Base-by-base conservation (phyloP, 2,888 invertebrate species). In the Lingula anatina region DNA sequence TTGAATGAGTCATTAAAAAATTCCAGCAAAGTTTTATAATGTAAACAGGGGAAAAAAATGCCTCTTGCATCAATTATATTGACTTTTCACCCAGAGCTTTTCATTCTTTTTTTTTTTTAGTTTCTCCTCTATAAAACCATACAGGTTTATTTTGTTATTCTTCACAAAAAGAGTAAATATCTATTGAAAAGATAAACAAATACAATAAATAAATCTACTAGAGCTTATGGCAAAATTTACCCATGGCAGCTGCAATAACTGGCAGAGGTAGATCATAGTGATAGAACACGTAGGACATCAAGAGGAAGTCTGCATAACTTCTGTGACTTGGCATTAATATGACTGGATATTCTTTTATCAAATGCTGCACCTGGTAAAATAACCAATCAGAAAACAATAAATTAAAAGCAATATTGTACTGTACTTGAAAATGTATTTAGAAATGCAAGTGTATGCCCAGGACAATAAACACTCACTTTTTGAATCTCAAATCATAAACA, bases 211-310 rank as follows among this genome's bases (percentile, higher is more conserved):
- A n/a, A n/a, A n/a, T n/a, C n/a, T n/a, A n/a, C n/a, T n/a, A n/a
- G n/a, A n/a, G n/a, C n/a, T 15, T 31, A 31, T 15, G 15, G 31
- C 15, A 31, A 12, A 9, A 58, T 76, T 74, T 79, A 91, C 92
- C 92, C 89, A 94, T 93, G 67, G 96, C 97, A 47, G 96, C 94
- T 15, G 97, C 97, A 54, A 97, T 93, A 43, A 91, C 90, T 2
- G 99, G 99, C 65, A 97, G 83, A 63, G 93, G 90, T 62, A 96
- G 85, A 61, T 92, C 86, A 70, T 90, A 92, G 60, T 88, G 85
- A 76, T 88, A 99, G 70, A 90, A 89, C 35, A 96, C 81, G 67
- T 89, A 91, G 0, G 95, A 92, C 82, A 97, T 85, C 25, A 97
- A 80, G 57, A 99, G 86, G 76, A 99, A 99, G 79, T 99, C 99